Evolutionary conservation across 1,140 invertebrate species (phyloP), one percentile per base, ranked within the genome.

Genomic region (Pogonognathellus flavescens): DNA sequence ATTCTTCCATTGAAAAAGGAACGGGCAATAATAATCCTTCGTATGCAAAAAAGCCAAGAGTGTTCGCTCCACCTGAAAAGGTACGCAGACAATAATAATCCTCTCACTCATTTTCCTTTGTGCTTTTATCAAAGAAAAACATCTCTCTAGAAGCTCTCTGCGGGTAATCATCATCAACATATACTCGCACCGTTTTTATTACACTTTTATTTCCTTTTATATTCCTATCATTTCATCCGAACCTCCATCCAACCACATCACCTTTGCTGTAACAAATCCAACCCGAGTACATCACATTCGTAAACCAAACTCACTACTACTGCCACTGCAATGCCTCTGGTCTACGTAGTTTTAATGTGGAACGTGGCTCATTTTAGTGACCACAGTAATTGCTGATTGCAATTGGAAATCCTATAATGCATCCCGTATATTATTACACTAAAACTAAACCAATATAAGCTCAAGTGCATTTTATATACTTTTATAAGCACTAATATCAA

Each of bases 1-100:
- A 87, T 84, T 52, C 84, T 52, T 49, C 80, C 4, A 59, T 59
- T 20, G 76, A 80, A 31, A 76, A 76, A 76, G 70, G 22, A 41
- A 25, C 22, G n/a, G 76, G 60, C 57, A 87, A 57, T 52, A 86
- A 72, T 72, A 86, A 82, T 70, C 86, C 86, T 49, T 83, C 87
- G 16, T 87, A 87, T 76, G 83, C 82, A 50, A 88, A 88, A 83
- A 88, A 88, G 80, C 18, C 87, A 80, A 82, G 87, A 81, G 72
- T 70, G 52, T 86, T 82, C 80, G 31, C 72, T 22, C 82, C 82
- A 14, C 22, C 87, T 20, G 87, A 88, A 82, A 88, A 88, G 87
- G 87, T 88, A 85, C 13, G 91, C 92, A 53, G 41, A 18, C 60
- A 70, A 41, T 41, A 41, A 41, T 41, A 41, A 41, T 41, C 31